Base-by-base conservation (phyloP, 2,888 invertebrate genomes). In the Chromoteleia sp. region DNA sequence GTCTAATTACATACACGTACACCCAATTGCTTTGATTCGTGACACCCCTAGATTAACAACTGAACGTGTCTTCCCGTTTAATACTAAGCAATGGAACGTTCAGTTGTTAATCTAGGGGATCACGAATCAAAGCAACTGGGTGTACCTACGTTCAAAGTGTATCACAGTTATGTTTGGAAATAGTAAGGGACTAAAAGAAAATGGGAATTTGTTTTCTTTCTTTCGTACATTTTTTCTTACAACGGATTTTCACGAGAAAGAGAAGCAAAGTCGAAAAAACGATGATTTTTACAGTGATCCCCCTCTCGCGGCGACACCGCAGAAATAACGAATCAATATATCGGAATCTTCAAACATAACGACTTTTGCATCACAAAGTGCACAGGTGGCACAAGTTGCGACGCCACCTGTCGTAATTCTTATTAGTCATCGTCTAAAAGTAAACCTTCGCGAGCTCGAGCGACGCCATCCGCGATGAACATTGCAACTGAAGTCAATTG, bases 81-180 rank as follows among this genome's bases (percentile, higher is more conserved):
- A n/a, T n/a, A n/a, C n/a, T n/a, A n/a, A n/a, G n/a, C n/a, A n/a
- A n/a, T n/a, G n/a, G n/a, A n/a, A n/a, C n/a, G n/a, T n/a, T n/a
- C n/a, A n/a, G n/a, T n/a, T n/a, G n/a, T n/a, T n/a, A n/a, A n/a
- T n/a, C n/a, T n/a, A n/a, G n/a, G n/a, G n/a, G n/a, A n/a, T n/a
- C n/a, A n/a, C n/a, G n/a, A n/a, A n/a, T n/a, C n/a, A n/a, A n/a
- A n/a, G n/a, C n/a, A n/a, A n/a, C n/a, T n/a, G n/a, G n/a, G n/a
- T n/a, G n/a, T n/a, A 85, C 81, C 81, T 77, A 82, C 87, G 85
- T 88, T 88, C 85, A 88, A 87, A 90, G 88, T 89, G 90, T 91
- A 91, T 91, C 91, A 91, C 91, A 91, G 91, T 90, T 91, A 88
- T 90, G 87, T 90, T 89, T 87, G 87, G 88, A 88, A 87, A 88